Base-by-base conservation (phyloP, 2,888 invertebrate genomes). In the Agonopterix arenella region DNA sequence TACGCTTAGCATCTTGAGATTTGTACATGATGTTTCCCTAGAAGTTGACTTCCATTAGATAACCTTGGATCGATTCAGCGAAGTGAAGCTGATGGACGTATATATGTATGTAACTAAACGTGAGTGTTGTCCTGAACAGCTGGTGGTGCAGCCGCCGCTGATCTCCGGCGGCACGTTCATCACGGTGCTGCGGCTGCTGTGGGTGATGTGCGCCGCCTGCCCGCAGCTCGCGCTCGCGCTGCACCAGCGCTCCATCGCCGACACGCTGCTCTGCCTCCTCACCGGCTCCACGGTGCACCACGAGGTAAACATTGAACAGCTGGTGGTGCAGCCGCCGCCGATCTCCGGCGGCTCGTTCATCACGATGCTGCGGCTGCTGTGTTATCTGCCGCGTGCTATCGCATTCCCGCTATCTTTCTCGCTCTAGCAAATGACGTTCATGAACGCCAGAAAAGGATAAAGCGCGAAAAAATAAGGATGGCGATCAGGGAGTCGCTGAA, bases 81-180 rank as follows among this genome's bases (percentile, higher is more conserved):
- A 18, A 18, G 18, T 18, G 1, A 4, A 28, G 28, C 28, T 5
- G 28, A 28, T 5, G 1, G 28, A 5, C 28, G 28, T 40, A 11
- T 7, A 5, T 44, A 28, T 36, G n/a, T 46, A 5, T 28, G 1
- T 28, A 28, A 28, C 28, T 28, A 28, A 28, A 28, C 28, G 28
- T 28, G 28, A 28, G 0, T 28, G 28, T 28, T 5, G 5, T 40
- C 8, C 4, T 28, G 5, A 48, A 1, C 84, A 95, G 93, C 86
- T 99, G 77, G 96, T 98, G 59, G 95, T 98, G 36, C 96, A 97
- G 38, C 99, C 99, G 44, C 95, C 98, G n/a, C 93, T 98, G 55
- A 94, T 99, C 55, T 98, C 97, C 65, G 97, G 97, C 49, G 94
- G 94, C 50, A 98, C 98, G 45, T 99, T 99, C 88, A 98, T 98